These are phyloP conservation scores for Tenthredo mesomela DNA, from an alignment of 2,888 invertebrate species.

Conservation along the genomic window DNA sequence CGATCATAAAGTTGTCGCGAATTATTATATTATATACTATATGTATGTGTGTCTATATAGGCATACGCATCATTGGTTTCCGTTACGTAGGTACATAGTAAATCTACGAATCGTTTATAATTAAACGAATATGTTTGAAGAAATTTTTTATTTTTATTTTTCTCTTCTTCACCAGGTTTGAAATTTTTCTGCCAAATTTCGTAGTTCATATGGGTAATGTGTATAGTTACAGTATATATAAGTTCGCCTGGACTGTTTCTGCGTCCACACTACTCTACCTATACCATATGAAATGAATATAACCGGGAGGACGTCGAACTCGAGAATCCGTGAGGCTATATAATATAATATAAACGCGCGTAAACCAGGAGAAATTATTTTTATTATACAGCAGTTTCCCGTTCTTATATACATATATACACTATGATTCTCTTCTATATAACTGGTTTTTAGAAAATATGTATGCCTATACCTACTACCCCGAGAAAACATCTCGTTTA, in stretches of 20 bases:
- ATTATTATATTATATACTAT: background rate
- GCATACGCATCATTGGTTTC: background rate
- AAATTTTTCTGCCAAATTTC: no score
- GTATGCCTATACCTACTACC: background rate
- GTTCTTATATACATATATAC: background rate
- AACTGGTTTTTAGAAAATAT: conserved; percentile 19
- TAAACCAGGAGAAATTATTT: conserved; percentile 37
- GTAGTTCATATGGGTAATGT: background rate
- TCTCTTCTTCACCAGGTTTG: no score
- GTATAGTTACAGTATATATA: background rate
- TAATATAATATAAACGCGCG: conserved; percentile 2
- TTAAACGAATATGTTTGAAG: no score
- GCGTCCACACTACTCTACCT: background rate
- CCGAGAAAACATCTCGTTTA: background rate
- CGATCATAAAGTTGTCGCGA: background rate
- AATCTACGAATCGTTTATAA: background rate
- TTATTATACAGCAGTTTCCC: conserved; percentile 18
- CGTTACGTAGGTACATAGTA: background rate
- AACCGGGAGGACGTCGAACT: conserved; percentile 28
- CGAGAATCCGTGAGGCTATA: conserved; percentile 19
- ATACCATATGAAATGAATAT: background rate
- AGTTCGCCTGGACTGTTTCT: background rate
- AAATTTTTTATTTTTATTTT: no score
- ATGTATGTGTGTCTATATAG: background rate
- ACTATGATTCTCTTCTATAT: background rate